Base-by-base conservation (phyloP, 2,113 vertebrate species). In the Anseranas semipalmata region DNA sequence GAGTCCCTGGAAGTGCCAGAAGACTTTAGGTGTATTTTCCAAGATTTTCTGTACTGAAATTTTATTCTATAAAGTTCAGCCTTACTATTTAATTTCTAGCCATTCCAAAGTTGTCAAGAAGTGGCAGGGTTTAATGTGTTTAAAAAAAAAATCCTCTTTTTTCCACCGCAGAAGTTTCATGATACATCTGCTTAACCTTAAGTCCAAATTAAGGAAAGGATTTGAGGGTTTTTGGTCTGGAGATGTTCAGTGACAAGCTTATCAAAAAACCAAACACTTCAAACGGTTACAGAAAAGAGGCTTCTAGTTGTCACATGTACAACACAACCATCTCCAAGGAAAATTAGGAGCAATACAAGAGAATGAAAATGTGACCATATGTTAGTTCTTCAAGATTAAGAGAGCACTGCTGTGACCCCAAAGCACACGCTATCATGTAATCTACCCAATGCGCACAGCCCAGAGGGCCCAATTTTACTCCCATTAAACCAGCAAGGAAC, bases 181-280 rank as follows among this genome's bases (percentile, higher is more conserved):
- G 45, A 25, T 72, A 65, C 59, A 68, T 93, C 76, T 95, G 62
- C 66, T 93, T 85, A 94, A 91, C 68, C 73, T 90, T 65, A 93
- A 88, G 1, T 52, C 39, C 46, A 93, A 62, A 92, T 81, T 85
- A 82, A 75, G 10, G 33, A 75, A 89, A 89, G 14, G 7, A 8
- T 85, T 89, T 75, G 39, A 68, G 20, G 20, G 20, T 1, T 81
- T 96, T 93, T 75, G 27, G 20, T 80, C 86, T 94, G 79, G 41
- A 84, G 90, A 52, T 8, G 7, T 85, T 91, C 86, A 43, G 15
- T 71, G 70, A 62, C 41, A 94, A 82, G 87, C 59, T 85, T 92
- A 71, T 70, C 79, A 88, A 62, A 92, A 93, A 71, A 2, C 27
- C 52, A 63, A 91, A 62, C 27, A 45, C 30, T 89, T 58, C 19